phyloP scores from a whole-genome alignment of 2,797 vertebrate genomes.

The Fringilla coelebs region DNA sequence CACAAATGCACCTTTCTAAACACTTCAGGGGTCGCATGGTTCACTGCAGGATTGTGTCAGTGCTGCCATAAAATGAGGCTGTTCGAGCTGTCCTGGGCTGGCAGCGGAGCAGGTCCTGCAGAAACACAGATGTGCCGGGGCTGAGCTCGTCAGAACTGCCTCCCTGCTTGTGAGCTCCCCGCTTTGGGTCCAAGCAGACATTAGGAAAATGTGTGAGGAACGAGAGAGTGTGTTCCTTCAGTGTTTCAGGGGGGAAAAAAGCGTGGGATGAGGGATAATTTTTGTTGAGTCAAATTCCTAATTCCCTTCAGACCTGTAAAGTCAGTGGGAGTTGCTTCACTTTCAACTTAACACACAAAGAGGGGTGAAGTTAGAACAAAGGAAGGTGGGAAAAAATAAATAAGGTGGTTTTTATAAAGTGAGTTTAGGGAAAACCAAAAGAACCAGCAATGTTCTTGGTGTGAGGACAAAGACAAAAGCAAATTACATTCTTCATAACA shows the following conservation, averaged over 20 bases:
- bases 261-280: not conserved
- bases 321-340: constrained; percentile 22
- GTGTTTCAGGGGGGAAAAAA: not conserved
- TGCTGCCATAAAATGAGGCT: constrained; percentile 64
- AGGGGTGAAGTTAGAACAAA: constrained; percentile 21
- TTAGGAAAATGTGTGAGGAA: not conserved
- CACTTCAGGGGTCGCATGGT: constrained; percentile 57
- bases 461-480: not conserved
- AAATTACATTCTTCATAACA: not conserved
- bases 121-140: constrained; percentile 18
- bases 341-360: constrained; percentile 17
- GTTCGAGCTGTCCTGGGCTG: not conserved
- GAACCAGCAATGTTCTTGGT: not conserved
- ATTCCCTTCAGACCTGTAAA: constrained; percentile 47
- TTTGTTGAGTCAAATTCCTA: not conserved
- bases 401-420: not conserved
- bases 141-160: not conserved
- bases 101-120: not conserved
- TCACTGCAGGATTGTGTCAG: constrained; percentile 66
- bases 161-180: not conserved
- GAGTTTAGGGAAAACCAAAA: not conserved
- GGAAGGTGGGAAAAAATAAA: not conserved
- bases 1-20: constrained; percentile 62
- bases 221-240: not conserved
- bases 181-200: not conserved